A percentile compares a stretch with the other conserved stretches of the same genome.
These are phyloP conservation scores for Arbacia lixula DNA, from an alignment of 53 echinoderm and acorn worm species.

Conservation along the genomic window DNA sequence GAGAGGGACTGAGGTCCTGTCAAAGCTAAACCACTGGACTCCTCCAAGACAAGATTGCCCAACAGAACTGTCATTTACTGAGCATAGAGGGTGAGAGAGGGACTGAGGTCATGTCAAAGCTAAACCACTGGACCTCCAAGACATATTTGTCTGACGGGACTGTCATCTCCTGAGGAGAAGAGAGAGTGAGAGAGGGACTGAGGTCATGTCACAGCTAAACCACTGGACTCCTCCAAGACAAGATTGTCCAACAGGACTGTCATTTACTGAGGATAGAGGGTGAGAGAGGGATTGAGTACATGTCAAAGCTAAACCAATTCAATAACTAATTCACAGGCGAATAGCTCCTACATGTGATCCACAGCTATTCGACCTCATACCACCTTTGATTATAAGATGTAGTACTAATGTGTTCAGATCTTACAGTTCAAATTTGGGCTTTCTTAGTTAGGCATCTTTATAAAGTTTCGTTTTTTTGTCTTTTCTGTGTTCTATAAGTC, in stretches of 20 bases:
- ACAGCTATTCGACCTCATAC: no score
- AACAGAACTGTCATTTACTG: background rate
- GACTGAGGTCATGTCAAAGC: background rate
- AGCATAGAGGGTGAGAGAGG: background rate
- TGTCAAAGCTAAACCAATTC: background rate
- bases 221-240: background rate
- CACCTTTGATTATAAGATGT: no score
- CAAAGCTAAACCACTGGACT: background rate
- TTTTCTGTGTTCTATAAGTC: no score
- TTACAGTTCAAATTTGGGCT: no score
- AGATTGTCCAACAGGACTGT: background rate
- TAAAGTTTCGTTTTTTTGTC: no score
- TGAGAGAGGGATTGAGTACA: background rate
- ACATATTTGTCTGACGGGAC: conserved; percentile 24
- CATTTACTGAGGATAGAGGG: background rate
- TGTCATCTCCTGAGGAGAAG: conserved; percentile 42
- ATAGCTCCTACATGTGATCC: no score
- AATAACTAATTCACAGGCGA: no score
- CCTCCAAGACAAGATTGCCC: background rate
- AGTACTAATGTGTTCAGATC: no score
- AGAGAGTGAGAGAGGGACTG: background rate
- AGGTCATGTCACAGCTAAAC: background rate
- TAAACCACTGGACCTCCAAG: background rate
- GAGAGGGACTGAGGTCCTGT: background rate
- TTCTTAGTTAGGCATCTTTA: no score